Percentiles rank a stretch among this genome's conserved stretches.
Evolutionary conservation across 1,140 invertebrate species (phyloP).

Genomic region (Drosophila lini): DNA sequence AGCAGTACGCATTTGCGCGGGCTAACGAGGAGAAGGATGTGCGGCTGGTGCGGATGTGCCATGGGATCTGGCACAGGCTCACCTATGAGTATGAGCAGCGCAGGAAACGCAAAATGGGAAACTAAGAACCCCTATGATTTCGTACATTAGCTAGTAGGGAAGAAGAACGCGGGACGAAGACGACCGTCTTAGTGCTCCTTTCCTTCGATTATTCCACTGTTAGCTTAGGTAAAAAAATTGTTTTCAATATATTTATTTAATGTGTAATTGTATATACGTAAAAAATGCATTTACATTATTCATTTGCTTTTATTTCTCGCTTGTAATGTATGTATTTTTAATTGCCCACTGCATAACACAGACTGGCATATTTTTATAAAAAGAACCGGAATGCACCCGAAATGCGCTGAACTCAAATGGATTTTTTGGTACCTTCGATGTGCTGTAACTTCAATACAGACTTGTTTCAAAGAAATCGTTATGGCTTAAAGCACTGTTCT

Average conservation of each 20-base stretch:
- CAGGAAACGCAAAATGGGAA: constrained; percentile 6
- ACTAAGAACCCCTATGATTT: not conserved
- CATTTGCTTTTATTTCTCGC: constrained; percentile 33
- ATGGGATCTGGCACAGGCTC: constrained; percentile 92
- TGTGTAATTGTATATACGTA: constrained; percentile 67
- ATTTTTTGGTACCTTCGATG: too few species aligned
- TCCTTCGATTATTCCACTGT: constrained; percentile 13
- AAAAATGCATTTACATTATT: constrained; percentile 64
- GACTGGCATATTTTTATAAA: too few species aligned
- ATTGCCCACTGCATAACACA: constrained; percentile 21
- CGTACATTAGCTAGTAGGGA: not conserved
- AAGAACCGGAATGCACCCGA: too few species aligned
- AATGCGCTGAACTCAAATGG: too few species aligned
- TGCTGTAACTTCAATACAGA: too few species aligned
- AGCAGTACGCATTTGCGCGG: constrained; percentile 87
- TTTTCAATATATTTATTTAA: constrained; percentile 70
- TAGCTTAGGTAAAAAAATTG: constrained; percentile 32
- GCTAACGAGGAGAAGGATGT: constrained; percentile 85
- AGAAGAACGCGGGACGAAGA: too few species aligned
- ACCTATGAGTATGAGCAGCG: constrained; percentile 86
- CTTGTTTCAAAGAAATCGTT: too few species aligned
- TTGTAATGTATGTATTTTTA: constrained; percentile 29
- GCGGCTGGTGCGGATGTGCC: constrained; percentile 91
- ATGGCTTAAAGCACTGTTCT: too few species aligned
- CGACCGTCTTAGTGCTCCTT: not conserved